Evolutionary conservation across 1,140 invertebrate genomes (phyloP), one percentile per base, ranked within the genome.

Genomic region (Drosophila ercepeae): DNA sequence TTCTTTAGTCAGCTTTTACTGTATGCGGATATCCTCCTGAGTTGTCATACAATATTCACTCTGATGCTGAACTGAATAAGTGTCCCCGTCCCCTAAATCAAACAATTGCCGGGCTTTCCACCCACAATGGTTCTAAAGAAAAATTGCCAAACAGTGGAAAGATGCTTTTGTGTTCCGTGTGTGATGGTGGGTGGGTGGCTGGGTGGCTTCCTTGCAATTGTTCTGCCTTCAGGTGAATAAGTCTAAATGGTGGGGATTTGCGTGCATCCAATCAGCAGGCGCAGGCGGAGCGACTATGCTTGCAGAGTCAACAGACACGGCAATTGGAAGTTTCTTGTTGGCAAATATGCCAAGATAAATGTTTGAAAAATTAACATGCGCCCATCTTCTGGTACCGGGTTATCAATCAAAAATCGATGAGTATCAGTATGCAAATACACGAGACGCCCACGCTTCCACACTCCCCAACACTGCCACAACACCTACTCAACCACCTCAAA

Each of bases 241-340:
- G 41, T 36, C 39, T 14, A 23, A 41, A 27, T 21, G 46, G 23
- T 41, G 36, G 23, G 36, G 19, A 41, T 34, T 32, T 34, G 74
- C 36, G 25, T 42, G 44, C 53, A 49, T 48, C 60, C 63, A 67
- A 67, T 67, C 63, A 67, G 63, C 42, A 36, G 39, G 48, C n/a
- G n/a, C n/a, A n/a, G n/a, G n/a, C 48, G 25, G 11, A 3, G n/a
- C 14, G 13, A 41, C 19, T 16, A 41, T 55, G 55, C 55, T 63
- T 73, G 45, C 48, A 23, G 42, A 73, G 73, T 77, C 68, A 81
- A 81, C 64, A 82, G 27, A 32, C 29, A 32, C 60, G 42, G 27
- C 78, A 82, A 83, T 82, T 83, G 71, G 58, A 72, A 61, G 67
- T 72, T 82, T 69, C 78, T 83, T 78, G 78, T 64, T 19, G 41